Percentiles rank a stretch among this genome's conserved stretches.
Conservation (phyloP, 2,888 invertebrate genomes). For the Drosophila birchii region DNA sequence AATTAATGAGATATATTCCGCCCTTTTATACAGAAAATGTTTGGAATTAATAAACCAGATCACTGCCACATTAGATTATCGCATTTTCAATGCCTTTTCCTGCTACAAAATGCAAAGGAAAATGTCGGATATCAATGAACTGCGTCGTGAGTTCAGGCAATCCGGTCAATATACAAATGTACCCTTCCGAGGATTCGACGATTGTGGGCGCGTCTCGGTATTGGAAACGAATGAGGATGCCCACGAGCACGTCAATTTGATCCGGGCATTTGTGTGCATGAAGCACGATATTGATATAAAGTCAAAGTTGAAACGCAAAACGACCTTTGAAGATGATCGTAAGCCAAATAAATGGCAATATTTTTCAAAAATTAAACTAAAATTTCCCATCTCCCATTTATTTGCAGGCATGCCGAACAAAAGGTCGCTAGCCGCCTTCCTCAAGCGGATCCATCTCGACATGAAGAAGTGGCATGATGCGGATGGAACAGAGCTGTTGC, state of each 20-base stretch:
- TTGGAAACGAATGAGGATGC: rapidly evolving
- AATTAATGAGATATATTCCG: neutral
- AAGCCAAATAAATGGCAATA: neutral
- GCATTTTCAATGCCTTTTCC: constrained; percentile 45
- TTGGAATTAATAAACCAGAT: constrained; percentile 1
- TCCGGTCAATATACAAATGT: neutral
- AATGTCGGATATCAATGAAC: neutral
- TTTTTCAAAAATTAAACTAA: no score
- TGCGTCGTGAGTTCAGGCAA: neutral
- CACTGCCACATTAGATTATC: constrained; percentile 24
- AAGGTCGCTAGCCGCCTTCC: neutral
- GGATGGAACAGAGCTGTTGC: neutral
- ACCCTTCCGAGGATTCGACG: constrained; percentile 35
- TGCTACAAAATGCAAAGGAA: constrained; percentile 5
- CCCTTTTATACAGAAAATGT: constrained; percentile 9
- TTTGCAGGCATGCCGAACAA: neutral
- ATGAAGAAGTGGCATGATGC: constrained; percentile 8
- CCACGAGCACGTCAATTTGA: neutral
- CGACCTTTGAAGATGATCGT: neutral
- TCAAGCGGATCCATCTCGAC: neutral
- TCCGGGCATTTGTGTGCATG: constrained; percentile 10
- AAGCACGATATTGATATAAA: neutral
- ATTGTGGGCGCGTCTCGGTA: rapidly evolving
- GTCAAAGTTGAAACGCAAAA: neutral
- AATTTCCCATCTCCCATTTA: no score